These are phyloP conservation scores for Epistrophe grossulariae DNA, from an alignment of 2,888 invertebrate species.

Conservation along the genomic window DNA sequence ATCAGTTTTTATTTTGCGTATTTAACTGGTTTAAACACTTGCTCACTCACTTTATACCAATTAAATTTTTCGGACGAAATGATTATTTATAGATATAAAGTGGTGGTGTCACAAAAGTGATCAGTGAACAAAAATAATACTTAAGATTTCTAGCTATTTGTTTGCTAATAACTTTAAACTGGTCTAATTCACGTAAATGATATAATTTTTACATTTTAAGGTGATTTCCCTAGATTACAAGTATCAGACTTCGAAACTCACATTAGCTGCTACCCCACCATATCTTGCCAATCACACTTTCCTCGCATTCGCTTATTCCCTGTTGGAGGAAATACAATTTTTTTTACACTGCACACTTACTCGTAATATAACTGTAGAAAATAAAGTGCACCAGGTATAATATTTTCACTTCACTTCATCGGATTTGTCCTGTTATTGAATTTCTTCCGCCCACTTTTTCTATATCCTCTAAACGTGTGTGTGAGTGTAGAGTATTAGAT, in stretches of 20 bases:
- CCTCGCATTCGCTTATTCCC: neutral
- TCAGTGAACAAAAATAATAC: too few species aligned
- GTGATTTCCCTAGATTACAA: neutral
- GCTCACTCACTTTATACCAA: too few species aligned
- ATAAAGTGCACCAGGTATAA: conserved; percentile 54
- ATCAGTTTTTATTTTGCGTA: too few species aligned
- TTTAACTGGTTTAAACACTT: too few species aligned
- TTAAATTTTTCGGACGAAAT: too few species aligned
- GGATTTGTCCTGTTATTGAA: conserved; percentile 65
- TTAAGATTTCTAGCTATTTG: too few species aligned
- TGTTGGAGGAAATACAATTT: conserved; percentile 4
- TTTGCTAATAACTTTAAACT: neutral
- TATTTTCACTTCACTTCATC: conserved; percentile 59
- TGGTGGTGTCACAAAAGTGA: too few species aligned
- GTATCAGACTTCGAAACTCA: neutral
- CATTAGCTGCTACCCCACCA: neutral
- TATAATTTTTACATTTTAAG: neutral
- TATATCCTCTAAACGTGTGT: neutral
- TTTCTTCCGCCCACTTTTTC: conserved; percentile 37
- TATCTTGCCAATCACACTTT: conserved; percentile 6
- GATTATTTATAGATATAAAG: too few species aligned
- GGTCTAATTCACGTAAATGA: neutral
- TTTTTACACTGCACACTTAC: neutral
- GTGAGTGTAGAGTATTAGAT: neutral
- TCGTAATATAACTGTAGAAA: conserved; percentile 19